phyloP scores from a whole-genome alignment of 2,888 invertebrate genomes.

The Caenorhabditis sp. region DNA sequence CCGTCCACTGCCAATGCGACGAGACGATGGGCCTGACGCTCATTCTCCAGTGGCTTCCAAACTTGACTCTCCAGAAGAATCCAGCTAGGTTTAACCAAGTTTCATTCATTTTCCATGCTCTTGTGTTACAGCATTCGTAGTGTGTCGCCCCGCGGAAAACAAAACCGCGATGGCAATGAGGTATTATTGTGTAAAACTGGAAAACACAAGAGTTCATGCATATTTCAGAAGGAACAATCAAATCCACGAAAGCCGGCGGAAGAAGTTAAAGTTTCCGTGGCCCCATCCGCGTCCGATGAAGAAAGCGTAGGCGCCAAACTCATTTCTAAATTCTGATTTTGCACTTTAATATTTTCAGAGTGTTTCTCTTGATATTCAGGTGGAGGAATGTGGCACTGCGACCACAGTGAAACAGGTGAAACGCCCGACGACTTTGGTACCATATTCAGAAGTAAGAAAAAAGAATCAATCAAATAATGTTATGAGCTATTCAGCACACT shows the following conservation, averaged over 20 bases:
- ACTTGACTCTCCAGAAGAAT: slow-evolving; percentile 89
- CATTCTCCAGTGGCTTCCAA: slow-evolving; percentile 94
- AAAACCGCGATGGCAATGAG: slow-evolving; percentile 32
- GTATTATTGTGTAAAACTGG: slow-evolving; percentile 3
- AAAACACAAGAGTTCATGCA: not conserved
- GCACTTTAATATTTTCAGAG: slow-evolving; percentile 19
- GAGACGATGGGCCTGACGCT: slow-evolving; percentile 84
- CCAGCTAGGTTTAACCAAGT: slow-evolving; percentile 83
- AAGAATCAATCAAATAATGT: not conserved
- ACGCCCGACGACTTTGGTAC: slow-evolving; percentile 47
- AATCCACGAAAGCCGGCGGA: slow-evolving; percentile 7
- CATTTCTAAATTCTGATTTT: not conserved
- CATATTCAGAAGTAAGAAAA: slow-evolving; percentile 14
- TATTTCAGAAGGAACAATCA: slow-evolving; percentile 19
- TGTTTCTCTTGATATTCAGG: slow-evolving; percentile 48
- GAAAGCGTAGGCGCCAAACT: slow-evolving; percentile 32
- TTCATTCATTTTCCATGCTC: not conserved
- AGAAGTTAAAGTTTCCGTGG: slow-evolving; percentile 23
- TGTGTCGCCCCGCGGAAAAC: slow-evolving; percentile 70
- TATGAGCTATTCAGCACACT: slow-evolving; percentile 23
- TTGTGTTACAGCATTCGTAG: slow-evolving; percentile 72
- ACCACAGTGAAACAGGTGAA: slow-evolving; percentile 49
- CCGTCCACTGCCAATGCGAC: slow-evolving; percentile 84
- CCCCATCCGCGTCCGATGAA: slow-evolving; percentile 54
- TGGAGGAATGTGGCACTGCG: slow-evolving; percentile 42